Evolutionary conservation across 2,888 invertebrate species (phyloP), one percentile per base, ranked within the genome.

Genomic region (Caenorhabditis angaria): DNA sequence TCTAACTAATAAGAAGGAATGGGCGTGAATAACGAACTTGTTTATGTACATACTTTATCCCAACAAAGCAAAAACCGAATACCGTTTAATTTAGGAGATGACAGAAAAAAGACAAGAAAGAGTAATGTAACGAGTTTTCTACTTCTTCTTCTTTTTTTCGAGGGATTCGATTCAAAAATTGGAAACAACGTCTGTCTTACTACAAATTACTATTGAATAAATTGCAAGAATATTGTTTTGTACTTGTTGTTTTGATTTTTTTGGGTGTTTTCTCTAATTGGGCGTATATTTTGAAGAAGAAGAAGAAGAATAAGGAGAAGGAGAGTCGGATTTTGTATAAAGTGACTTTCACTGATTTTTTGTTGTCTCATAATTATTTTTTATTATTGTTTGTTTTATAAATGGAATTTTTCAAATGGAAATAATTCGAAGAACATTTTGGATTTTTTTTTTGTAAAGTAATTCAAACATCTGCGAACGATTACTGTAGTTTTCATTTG

Each of bases 51-150:
- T 14, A 14, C 41, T 6, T 14, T 32, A 32, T 32, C 10, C 32
- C n/a, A n/a, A n/a, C n/a, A n/a, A n/a, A n/a, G n/a, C n/a, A 32
- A 8, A 5, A 8, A 32, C 32, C 10, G 32, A 32, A 32, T 14
- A 41, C 41, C 41, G 41, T 41, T 41, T 41, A 41, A 41, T 41
- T 41, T 41, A 41, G 41, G 10, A 14, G n/a, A 12, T 32, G 32
- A 32, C 12, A n/a, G 32, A 32, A 32, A 41, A 5, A 14, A 41
- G 41, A 41, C 41, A 12, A 18, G 41, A n/a, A 18, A 12, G 41
- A 14, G 41, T 41, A 41, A 41, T 41, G 41, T 41, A 41, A 41
- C 41, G 41, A 41, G 41, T 41, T 41, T n/a, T n/a, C n/a, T n/a
- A n/a, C n/a, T n/a, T n/a, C n/a, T n/a, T n/a, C n/a, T n/a, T n/a